phyloP scores from a whole-genome alignment of 1,140 invertebrate species.

The Drepana arcuata region DNA sequence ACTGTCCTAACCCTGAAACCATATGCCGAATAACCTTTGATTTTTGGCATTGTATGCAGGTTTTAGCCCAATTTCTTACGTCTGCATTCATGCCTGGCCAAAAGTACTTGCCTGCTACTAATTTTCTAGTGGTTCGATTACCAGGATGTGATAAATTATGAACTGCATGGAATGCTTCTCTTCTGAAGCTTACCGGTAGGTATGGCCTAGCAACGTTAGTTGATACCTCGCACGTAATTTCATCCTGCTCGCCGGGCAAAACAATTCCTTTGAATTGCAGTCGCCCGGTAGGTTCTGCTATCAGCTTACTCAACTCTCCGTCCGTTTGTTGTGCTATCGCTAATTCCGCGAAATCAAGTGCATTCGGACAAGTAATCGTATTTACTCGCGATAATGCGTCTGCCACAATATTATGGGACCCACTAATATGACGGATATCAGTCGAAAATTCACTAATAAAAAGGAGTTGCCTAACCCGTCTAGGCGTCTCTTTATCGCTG shows the following conservation, averaged over 20 bases:
- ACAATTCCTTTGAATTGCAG: not conserved
- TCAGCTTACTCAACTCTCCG: not conserved
- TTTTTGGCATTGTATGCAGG: not conserved
- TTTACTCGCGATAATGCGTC: not conserved
- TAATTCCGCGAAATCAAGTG: not conserved
- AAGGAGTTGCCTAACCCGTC: not conserved
- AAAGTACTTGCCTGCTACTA: not conserved
- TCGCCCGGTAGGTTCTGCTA: not conserved
- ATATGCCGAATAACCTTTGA: not conserved
- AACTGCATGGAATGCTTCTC: not conserved
- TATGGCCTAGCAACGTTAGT: not conserved
- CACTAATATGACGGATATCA: not conserved
- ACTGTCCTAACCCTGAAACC: not conserved
- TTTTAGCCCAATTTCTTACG: not conserved
- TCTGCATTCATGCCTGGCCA: not conserved
- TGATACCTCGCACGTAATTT: not conserved
- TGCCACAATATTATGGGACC: not conserved
- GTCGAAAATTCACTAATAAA: conserved; percentile 1
- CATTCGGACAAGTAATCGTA: not conserved
- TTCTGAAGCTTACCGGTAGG: not conserved
- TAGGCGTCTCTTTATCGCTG: not conserved
- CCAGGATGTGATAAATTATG: not conserved
- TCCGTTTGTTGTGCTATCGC: not conserved
- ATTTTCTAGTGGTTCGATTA: not conserved
- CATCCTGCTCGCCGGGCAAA: not conserved